Evolutionary conservation across 2,113 vertebrate genomes (phyloP).

Genomic region (Hemiscyllium ocellatum): DNA sequence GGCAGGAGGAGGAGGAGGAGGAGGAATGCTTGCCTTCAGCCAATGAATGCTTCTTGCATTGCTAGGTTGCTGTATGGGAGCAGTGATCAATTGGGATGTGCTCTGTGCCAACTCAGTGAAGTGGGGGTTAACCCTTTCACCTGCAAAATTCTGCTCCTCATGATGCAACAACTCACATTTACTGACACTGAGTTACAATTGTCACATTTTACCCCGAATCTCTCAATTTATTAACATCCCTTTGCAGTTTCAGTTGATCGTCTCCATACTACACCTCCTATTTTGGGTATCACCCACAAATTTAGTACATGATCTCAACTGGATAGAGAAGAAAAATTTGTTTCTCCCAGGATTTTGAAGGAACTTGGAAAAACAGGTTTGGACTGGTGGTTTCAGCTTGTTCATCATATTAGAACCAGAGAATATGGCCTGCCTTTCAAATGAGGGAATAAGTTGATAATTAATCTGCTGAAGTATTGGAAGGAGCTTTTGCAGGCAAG

Average conservation of each 20-base stretch:
- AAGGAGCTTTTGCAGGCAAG: background rate
- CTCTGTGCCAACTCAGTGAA: background rate
- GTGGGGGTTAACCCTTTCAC: background rate
- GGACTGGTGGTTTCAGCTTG: background rate
- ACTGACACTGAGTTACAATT: background rate
- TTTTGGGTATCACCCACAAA: background rate
- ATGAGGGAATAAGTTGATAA: background rate
- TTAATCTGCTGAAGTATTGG: background rate
- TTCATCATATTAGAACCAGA: background rate
- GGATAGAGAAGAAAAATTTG: background rate
- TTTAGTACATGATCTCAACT: background rate
- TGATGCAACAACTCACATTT: background rate
- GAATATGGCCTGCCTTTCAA: background rate
- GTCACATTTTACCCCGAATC: background rate
- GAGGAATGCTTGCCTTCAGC: background rate
- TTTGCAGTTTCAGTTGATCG: background rate
- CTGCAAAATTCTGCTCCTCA: background rate
- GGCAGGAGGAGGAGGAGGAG: too few relatives aligned
- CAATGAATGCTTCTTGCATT: background rate
- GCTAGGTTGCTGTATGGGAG: background rate
- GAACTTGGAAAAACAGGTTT: background rate
- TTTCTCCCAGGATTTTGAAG: background rate
- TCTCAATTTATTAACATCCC: background rate
- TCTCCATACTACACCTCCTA: background rate
- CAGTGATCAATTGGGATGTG: background rate